A percentile compares a stretch with the other conserved stretches of the same genome.
These are phyloP conservation scores for Eriocheir sinensis DNA, from an alignment of 1,140 invertebrate genomes.

Conservation along the genomic window DNA sequence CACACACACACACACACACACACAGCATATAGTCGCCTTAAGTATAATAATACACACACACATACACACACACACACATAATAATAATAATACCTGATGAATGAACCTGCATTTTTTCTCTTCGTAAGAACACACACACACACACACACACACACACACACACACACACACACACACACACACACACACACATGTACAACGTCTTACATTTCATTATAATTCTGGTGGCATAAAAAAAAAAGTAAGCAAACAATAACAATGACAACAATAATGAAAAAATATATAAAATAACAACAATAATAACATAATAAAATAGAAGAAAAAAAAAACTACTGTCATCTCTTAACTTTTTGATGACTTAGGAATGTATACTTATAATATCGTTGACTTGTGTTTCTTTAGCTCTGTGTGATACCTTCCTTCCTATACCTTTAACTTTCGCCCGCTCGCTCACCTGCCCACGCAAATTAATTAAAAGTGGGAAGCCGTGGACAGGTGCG, in stretches of 20 bases:
- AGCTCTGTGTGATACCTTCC: not conserved
- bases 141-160: slow-evolving; percentile 44
- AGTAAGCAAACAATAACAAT: too few species aligned
- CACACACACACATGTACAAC: not conserved
- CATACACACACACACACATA: slow-evolving; percentile 35
- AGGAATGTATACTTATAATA: not conserved
- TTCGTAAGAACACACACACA: not conserved
- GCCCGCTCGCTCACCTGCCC: not conserved
- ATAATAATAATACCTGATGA: too few species aligned
- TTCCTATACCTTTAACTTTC: too few species aligned
- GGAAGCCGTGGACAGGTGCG: not conserved
- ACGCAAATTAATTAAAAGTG: not conserved
- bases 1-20: too few species aligned
- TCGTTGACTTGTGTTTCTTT: slow-evolving; percentile 15
- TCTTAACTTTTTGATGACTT: slow-evolving; percentile 9
- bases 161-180: slow-evolving; percentile 44
- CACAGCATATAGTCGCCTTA: not conserved
- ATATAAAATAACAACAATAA: not conserved
- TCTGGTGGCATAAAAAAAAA: not conserved
- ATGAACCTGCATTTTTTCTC: not conserved
- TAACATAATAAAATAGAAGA: not conserved
- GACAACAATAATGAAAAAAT: too few species aligned
- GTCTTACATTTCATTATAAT: not conserved
- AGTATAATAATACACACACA: slow-evolving; percentile 24
- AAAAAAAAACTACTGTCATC: slow-evolving; percentile 1